A percentile compares a stretch with the other conserved stretches of the same genome.
phyloP scores from a whole-genome alignment of 2,797 vertebrate genomes.

The Anguilla obscura region DNA sequence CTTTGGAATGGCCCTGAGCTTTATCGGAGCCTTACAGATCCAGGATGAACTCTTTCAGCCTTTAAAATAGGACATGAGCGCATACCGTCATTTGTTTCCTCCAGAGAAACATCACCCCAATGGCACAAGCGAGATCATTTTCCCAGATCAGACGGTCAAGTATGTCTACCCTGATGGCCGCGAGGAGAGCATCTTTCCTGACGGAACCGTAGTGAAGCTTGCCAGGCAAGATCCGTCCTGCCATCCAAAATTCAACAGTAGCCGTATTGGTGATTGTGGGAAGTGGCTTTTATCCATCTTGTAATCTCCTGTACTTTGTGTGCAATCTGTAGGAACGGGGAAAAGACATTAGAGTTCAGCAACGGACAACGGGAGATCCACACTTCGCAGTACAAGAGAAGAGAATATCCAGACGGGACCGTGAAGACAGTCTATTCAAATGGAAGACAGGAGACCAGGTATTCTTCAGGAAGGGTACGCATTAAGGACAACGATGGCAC shows the following conservation, averaged over 20 bases:
- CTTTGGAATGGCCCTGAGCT: background rate
- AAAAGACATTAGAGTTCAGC: conserved; percentile 68
- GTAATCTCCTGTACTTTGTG: background rate
- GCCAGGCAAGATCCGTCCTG: conserved; percentile 61
- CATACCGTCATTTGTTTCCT: conserved; percentile 39
- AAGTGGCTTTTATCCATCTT: background rate
- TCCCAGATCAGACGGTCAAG: conserved; percentile 73
- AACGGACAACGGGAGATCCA: conserved; percentile 73
- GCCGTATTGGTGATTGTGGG: background rate
- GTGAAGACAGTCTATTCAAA: conserved; percentile 68
- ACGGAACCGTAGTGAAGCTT: conserved; percentile 69
- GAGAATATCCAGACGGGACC: conserved; percentile 71
- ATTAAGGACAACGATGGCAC: conserved; percentile 57
- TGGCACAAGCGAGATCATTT: conserved; percentile 71
- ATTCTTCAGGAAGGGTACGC: conserved; percentile 53
- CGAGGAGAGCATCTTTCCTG: conserved; percentile 72
- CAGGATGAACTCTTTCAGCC: background rate
- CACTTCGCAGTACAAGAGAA: conserved; percentile 65
- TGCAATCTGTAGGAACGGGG: conserved; percentile 62
- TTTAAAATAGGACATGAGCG: background rate
- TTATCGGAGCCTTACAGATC: background rate
- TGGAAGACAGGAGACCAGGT: conserved; percentile 63
- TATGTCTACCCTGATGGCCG: conserved; percentile 52
- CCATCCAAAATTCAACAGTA: too few relatives aligned
- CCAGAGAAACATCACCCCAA: conserved; percentile 72